Conservation (phyloP, 2,113 vertebrate species). For the Phylloscopus trochiloides region DNA sequence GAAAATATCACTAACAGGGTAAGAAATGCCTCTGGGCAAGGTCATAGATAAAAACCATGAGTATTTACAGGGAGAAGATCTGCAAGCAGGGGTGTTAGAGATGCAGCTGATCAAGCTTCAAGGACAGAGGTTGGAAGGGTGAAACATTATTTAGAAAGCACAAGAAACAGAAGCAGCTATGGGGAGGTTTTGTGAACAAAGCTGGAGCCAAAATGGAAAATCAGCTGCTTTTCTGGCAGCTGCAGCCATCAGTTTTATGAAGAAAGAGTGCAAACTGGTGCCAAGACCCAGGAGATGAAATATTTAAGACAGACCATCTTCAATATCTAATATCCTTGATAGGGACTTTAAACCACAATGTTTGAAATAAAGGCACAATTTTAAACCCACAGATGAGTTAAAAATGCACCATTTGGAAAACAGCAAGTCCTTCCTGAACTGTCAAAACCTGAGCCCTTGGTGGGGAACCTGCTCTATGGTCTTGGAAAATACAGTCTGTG, state of each 20-base stretch:
- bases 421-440: background rate
- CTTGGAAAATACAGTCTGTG: background rate
- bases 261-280: background rate
- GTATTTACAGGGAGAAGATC: background rate
- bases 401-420: background rate
- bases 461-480: background rate
- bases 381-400: background rate
- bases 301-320: background rate
- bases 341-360: background rate
- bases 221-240: background rate
- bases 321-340: background rate
- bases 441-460: background rate
- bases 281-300: background rate
- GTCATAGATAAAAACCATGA: fast-evolving
- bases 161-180: background rate
- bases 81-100: background rate
- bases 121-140: background rate
- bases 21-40: background rate
- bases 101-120: background rate
- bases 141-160: background rate
- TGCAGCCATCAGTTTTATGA: background rate
- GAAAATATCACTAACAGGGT: background rate
- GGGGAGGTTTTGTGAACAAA: background rate
- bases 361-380: background rate
- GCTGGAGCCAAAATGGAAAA: background rate